Base-by-base conservation (phyloP, 2,888 invertebrate species). In the Pristionchus arcanus region DNA sequence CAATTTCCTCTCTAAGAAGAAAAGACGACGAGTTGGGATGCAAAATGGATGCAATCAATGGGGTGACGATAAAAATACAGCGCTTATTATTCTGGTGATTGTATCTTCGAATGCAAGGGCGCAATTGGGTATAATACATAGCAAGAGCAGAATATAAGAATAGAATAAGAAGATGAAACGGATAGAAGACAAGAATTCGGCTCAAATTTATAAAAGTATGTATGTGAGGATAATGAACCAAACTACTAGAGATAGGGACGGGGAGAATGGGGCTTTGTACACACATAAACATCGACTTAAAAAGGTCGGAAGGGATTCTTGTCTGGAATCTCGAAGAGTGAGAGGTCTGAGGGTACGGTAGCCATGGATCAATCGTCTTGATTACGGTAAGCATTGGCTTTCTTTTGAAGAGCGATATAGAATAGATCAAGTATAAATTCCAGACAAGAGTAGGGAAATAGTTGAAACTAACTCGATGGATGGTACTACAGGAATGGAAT, bases 361-460 rank as follows among this genome's bases (percentile, higher is more conserved):
- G 81, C 81, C 81, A 81, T 81, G 81, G 81, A 81, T 81, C n/a
- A 19, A 81, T 21, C 37, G 21, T 49, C 42, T 81, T 49, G 53
- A 81, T 81, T 81, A 81, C 81, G 81, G 81, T 81, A 81, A 81
- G 81, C 49, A 53, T 81, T 81, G 81, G 81, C 81, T 25, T n/a
- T 15, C 25, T 37, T 81, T 42, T 81, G 81, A 28, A 28, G 77
- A 25, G 21, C 42, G 34, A 28, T 31, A 71, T 71, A 13, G 77
- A 42, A n/a, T 37, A 34, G 42, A 77, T 7, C 42, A 25, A 42
- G 42, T 34, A 42, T 25, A 5, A 81, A 81, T 81, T 81, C 81
- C 81, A 81, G 81, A 81, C 81, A 81, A 81, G 81, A 81, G 28
- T 21, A 42, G 19, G 42, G 34, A 77, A 42, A 77, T 28, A 81